Base-by-base conservation (phyloP, 2,113 vertebrate species). In the Desmodus rotundus region DNA sequence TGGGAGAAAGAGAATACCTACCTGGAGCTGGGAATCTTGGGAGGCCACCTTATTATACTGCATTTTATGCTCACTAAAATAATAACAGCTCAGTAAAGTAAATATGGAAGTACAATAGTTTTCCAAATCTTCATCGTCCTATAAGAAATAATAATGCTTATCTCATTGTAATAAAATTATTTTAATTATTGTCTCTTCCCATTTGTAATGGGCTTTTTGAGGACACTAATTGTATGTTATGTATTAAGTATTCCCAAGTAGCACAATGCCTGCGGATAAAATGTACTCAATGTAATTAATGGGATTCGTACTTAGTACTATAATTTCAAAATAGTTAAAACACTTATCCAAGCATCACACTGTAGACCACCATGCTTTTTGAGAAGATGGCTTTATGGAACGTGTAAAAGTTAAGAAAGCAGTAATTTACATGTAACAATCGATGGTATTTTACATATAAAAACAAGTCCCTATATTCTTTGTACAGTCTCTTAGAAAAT, bases 311-410 rank as follows among this genome's bases (percentile, higher is more conserved):
- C 16, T 56, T 72, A 54, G 81, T 31, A 56, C 28, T 20, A 52
- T 73, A 91, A 93, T 94, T 95, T 96, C 12, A 78, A 87, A 92
- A 73, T 68, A 58, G 45, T 50, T 56, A 80, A 82, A 96, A 78
- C 5, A 26, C n/a, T 54, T 54, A 58, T 15, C 4, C 7, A 36
- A 36, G 15, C 2, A 73, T 50, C 45, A 76, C 38, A 41, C 78
- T 90, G 1, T 68, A 43, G 61, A 67, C 36, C 58, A 72, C 13
- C 3, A 63, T 28, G 3, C 17, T 80, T 73, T 58, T 10, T 3
- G 12, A 93, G 28, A 17, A 93, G 33, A 22, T 12, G 3, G 4
- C 26, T 84, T 74, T 87, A 45, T 73, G 14, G 33, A 85, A 65
- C 88, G 24, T 85, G 2, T 72, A 20, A 72, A 92, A 52, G 36